Conservation (phyloP, 2,888 invertebrate genomes). For the Ormyrus rosae region DNA sequence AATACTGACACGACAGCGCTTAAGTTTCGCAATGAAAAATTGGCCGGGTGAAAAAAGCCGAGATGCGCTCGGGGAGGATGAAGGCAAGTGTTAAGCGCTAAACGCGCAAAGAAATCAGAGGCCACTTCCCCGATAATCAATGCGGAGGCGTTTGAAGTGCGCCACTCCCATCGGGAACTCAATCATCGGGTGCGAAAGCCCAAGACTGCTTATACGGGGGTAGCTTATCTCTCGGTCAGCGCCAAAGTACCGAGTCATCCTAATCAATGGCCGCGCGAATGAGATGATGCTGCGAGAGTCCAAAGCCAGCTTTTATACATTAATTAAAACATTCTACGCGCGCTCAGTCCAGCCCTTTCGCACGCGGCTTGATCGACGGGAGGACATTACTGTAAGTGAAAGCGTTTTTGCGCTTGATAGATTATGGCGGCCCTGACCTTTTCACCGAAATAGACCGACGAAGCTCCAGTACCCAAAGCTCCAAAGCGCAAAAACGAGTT, state of each 20-base stretch:
- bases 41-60: no score
- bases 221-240: constrained; percentile 64
- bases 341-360: not conserved
- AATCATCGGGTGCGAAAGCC: constrained; percentile 64
- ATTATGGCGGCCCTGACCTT: not conserved
- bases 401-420: not conserved
- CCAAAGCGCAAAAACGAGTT: no score
- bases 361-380: not conserved
- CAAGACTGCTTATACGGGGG: constrained; percentile 9
- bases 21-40: no score
- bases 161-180: constrained; percentile 72
- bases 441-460: no score
- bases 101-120: no score
- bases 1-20: no score
- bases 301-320: constrained; percentile 25
- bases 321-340: constrained; percentile 48
- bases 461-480: no score
- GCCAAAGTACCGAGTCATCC: constrained; percentile 69
- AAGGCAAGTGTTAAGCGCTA: no score
- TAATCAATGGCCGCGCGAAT: constrained; percentile 67
- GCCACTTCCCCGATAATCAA: constrained; percentile 65
- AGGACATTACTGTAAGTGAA: not conserved
- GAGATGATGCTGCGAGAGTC: constrained; percentile 41
- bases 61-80: no score
- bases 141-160: constrained; percentile 71